Evolutionary conservation across 2,888 invertebrate species (phyloP), one percentile per base, ranked within the genome.

Genomic region (Alviniconcha strummeri): DNA sequence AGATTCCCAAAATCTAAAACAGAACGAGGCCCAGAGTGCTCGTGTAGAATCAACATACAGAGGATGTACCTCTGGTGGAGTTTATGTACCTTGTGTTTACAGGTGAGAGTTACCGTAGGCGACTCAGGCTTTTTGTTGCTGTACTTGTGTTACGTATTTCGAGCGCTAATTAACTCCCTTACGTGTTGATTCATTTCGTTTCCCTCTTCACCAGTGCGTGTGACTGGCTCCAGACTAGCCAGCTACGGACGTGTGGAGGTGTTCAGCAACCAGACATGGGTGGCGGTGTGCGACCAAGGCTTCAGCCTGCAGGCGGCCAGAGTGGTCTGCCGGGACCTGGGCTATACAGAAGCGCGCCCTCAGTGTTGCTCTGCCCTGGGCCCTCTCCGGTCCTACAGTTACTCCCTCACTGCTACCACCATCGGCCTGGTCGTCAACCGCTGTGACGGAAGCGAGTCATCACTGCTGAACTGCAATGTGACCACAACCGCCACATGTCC

Each of bases 211-310:
- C 84, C 88, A 90, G 90, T 89, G 9, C 85, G 89, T 36, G 84
- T 90, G 7, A 86, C 87, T 13, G 87, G 86, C 56, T 83, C 80
- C 36, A 86, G 86, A 52, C 87, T 86, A 72, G 83, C 87, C 54
- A 87, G 87, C 78, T 90, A 90, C 80, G 91, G 91, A 36, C 86
- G 89, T 36, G 84, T 91, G 36, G 90, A 89, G 60, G 83, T 91
- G 84, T 89, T 88, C 83, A 69, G 86, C 72, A 88, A 90, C 80
- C 84, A 87, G 56, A 86, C 87, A 4, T 91, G 91, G 90, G 83
- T 83, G 8, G 86, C 89, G 17, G 89, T 90, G 0, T 91, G 91
- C 85, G 90, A 90, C 82, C 78, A 88, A 13, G 83, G 86, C 7
- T 91, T 91, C 75, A 84, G 84, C 8, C 84, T 87, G 36, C 72